Conservation (phyloP, 2,113 vertebrate genomes). For the Smithornis capensis region DNA sequence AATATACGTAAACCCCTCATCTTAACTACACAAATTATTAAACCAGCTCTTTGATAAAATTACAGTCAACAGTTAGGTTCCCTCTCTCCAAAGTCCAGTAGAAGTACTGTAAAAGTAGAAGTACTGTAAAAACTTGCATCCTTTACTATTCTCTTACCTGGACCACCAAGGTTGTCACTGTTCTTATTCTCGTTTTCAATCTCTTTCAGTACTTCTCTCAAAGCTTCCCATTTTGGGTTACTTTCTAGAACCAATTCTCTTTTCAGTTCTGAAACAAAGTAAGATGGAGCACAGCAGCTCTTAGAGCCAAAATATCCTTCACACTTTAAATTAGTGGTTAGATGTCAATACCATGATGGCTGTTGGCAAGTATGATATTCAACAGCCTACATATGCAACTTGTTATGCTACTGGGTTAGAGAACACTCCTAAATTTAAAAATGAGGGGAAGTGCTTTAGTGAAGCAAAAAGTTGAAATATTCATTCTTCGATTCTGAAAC, state of each 20-base stretch:
- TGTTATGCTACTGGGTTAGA: neutral
- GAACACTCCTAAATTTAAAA: neutral
- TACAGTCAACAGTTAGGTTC: neutral
- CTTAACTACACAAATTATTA: neutral
- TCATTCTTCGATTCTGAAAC: neutral
- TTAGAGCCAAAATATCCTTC: neutral
- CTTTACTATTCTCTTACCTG: constrained; percentile 70
- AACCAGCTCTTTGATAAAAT: neutral
- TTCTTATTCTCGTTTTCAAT: constrained; percentile 90
- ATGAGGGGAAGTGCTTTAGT: neutral
- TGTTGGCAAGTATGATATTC: neutral
- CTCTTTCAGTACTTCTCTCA: constrained; percentile 90
- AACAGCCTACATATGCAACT: neutral
- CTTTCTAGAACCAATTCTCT: constrained; percentile 88
- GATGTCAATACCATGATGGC: neutral
- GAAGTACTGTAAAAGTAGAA: neutral
- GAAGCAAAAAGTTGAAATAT: neutral
- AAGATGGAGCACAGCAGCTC: neutral
- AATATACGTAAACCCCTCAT: neutral
- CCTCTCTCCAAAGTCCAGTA: neutral
- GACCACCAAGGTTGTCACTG: constrained; percentile 82
- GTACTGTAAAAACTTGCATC: neutral
- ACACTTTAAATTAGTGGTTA: neutral
- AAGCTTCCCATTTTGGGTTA: constrained; percentile 95
- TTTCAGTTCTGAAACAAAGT: constrained; percentile 78